Conservation (phyloP, 2,888 invertebrate genomes). For the Emmelina monodactyla region DNA sequence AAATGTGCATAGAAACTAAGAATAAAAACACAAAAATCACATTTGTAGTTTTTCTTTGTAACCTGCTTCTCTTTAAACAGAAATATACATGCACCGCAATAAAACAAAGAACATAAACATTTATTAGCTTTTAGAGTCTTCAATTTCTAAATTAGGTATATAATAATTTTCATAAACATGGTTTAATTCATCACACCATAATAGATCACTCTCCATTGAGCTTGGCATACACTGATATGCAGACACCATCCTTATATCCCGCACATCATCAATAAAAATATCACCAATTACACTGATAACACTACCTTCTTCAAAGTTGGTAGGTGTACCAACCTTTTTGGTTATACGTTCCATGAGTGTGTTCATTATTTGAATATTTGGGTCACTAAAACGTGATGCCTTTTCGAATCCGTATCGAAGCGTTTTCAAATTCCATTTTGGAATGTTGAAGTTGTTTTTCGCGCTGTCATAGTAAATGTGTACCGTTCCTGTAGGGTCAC, state of each 20-base stretch:
- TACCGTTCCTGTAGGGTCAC: slow-evolving; percentile 45
- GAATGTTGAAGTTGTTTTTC: slow-evolving; percentile 31
- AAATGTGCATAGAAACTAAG: too few relatives aligned
- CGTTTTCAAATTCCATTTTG: slow-evolving; percentile 25
- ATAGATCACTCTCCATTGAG: slow-evolving; percentile 35
- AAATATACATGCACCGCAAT: too few relatives aligned
- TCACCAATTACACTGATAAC: slow-evolving; percentile 41
- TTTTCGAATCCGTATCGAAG: slow-evolving; percentile 27
- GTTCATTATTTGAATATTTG: slow-evolving; percentile 34
- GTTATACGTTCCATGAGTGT: slow-evolving; percentile 31
- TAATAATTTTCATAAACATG: slow-evolving; percentile 53
- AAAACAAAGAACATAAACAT: too few relatives aligned
- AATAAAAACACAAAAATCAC: too few relatives aligned
- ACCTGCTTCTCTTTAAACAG: too few relatives aligned
- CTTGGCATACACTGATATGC: slow-evolving; percentile 36
- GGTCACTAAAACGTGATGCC: slow-evolving; percentile 28
- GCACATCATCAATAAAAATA: slow-evolving; percentile 40
- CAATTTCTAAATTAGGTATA: too few relatives aligned
- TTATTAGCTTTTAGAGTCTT: too few relatives aligned
- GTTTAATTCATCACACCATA: slow-evolving; percentile 51
- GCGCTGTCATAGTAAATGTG: slow-evolving; percentile 39
- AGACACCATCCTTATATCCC: slow-evolving; percentile 35
- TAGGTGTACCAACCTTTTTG: slow-evolving; percentile 21
- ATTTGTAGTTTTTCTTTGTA: too few relatives aligned
- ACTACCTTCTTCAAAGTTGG: slow-evolving; percentile 32